These are phyloP conservation scores for Clarias gariepinus DNA, from an alignment of 2,113 vertebrate species.

Conservation along the genomic window DNA sequence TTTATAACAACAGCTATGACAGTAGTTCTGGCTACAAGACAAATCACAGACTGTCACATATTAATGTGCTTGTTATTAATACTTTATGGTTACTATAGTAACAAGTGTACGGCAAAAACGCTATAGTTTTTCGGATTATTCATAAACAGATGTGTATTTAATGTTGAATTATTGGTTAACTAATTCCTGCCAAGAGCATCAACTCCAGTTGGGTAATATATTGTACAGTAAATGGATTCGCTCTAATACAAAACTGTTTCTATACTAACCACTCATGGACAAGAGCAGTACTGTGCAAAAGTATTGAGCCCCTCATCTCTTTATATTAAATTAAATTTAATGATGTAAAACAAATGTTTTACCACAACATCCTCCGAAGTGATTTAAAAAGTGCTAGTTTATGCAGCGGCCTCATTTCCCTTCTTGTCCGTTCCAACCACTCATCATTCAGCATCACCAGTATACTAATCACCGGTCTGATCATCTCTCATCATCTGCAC, in stretches of 20 bases:
- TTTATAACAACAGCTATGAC: not conserved
- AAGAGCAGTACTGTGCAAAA: too few species aligned
- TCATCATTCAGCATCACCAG: too few species aligned
- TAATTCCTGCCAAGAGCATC: not conserved
- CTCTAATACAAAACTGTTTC: not conserved
- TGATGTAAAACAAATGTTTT: too few species aligned
- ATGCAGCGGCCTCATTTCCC: too few species aligned
- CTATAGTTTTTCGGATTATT: not conserved
- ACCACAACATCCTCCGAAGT: too few species aligned
- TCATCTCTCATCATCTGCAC: too few species aligned
- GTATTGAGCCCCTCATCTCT: too few species aligned
- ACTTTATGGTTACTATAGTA: not conserved
- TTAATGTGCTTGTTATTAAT: not conserved
- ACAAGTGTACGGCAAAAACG: not conserved
- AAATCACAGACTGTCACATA: not conserved
- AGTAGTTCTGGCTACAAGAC: not conserved
- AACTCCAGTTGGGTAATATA: too few species aligned
- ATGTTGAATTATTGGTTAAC: not conserved
- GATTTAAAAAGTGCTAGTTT: too few species aligned
- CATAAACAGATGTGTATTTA: not conserved
- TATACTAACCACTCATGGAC: not conserved
- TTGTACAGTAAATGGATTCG: not conserved
- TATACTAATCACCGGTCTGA: too few species aligned
- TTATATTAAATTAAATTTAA: too few species aligned
- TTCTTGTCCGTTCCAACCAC: too few species aligned